phyloP scores from a whole-genome alignment of 2,888 invertebrate species.

The Eupithecia pulchellata region DNA sequence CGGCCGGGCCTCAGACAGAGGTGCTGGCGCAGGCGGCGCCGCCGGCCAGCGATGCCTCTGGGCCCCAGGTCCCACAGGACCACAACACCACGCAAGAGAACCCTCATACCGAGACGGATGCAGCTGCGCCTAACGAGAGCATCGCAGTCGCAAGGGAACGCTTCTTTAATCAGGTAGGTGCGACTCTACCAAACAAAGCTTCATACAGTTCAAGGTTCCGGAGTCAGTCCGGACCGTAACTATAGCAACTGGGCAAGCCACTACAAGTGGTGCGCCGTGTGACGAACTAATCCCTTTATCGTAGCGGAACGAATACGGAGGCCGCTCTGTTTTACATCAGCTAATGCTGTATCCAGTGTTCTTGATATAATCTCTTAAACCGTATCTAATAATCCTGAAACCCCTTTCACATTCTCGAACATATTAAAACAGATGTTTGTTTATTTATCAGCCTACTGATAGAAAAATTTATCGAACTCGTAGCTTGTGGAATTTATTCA shows the following conservation, averaged over 20 bases:
- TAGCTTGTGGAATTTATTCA: conserved; percentile 33
- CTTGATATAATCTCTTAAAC: conserved; percentile 60
- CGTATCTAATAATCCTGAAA: conserved; percentile 53
- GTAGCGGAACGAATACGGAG: conserved; percentile 71
- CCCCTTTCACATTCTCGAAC: conserved; percentile 19
- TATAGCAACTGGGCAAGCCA: conserved; percentile 59
- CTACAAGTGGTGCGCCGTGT: conserved; percentile 57
- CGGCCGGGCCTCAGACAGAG: conserved; percentile 65
- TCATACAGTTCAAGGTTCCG: conserved; percentile 35
- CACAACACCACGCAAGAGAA: conserved; percentile 41
- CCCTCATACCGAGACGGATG: conserved; percentile 54
- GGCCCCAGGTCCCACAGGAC: conserved; percentile 47
- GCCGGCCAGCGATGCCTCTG: conserved; percentile 51
- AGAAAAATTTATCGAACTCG: conserved; percentile 22
- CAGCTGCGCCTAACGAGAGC: conserved; percentile 64
- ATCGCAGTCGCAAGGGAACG: conserved; percentile 78
- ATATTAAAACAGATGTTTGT: conserved; percentile 64
- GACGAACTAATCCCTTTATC: conserved; percentile 77
- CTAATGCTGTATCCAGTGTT: conserved; percentile 55
- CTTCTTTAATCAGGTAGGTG: conserved; percentile 77
- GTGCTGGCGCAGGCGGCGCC: conserved; percentile 61
- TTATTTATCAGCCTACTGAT: conserved; percentile 45
- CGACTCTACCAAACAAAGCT: conserved; percentile 9
- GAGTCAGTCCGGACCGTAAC: conserved; percentile 34
- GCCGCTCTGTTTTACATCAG: conserved; percentile 74